Evolutionary conservation across 1,140 invertebrate genomes (phyloP).

Genomic region (Drosophila persimilis): DNA sequence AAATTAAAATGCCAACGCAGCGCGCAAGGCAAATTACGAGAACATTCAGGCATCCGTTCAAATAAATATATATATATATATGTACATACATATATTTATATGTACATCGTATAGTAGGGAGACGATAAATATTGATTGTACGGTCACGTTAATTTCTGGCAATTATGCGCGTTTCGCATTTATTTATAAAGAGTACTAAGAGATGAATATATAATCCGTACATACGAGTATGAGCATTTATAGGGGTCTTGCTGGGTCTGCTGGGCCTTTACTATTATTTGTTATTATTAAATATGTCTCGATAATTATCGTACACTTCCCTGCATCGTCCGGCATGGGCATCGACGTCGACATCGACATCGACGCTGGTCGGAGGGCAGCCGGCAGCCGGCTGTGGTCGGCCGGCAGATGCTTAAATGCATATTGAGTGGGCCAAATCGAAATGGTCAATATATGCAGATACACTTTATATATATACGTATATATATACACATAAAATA

Average conservation of each 20-base stretch:
- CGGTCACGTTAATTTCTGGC: slow-evolving; percentile 72
- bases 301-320: slow-evolving; percentile 63
- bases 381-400: slow-evolving; percentile 30
- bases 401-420: slow-evolving; percentile 52
- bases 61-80: slow-evolving; percentile 34
- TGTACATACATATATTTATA: slow-evolving; percentile 22
- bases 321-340: not conserved
- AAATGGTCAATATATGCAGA: slow-evolving; percentile 33
- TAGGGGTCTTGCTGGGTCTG: slow-evolving; percentile 27
- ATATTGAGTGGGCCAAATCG: slow-evolving; percentile 42
- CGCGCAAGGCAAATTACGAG: slow-evolving; percentile 62
- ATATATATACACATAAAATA: not conserved
- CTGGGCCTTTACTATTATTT: slow-evolving; percentile 62
- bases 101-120: slow-evolving; percentile 38
- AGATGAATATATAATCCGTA: slow-evolving; percentile 25
- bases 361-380: not conserved
- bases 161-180: slow-evolving; percentile 68
- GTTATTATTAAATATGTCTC: slow-evolving; percentile 75
- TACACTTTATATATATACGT: not conserved
- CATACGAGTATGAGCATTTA: not conserved
- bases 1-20: slow-evolving; percentile 73
- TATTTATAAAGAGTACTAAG: slow-evolving; percentile 24
- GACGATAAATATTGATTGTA: slow-evolving; percentile 76
- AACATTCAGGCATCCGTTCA: slow-evolving; percentile 9
- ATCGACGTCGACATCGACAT: not conserved